A percentile compares a stretch with the other conserved stretches of the same genome.
These are phyloP conservation scores for Notothenia rossii DNA, from an alignment of 2,113 vertebrate species.

Conservation along the genomic window DNA sequence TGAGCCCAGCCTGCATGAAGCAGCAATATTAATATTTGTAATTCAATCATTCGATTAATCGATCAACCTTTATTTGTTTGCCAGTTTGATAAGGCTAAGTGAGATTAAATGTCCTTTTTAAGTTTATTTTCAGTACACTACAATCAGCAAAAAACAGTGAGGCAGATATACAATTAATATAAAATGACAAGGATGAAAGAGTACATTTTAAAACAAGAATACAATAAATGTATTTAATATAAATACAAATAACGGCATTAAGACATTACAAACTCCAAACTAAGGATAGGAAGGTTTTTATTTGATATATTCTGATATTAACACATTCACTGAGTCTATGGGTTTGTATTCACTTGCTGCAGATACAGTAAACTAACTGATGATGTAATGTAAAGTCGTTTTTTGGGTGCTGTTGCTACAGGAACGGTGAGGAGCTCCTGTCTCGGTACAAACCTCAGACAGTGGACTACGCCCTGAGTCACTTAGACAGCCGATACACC, in stretches of 20 bases:
- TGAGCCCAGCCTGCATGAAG: background rate
- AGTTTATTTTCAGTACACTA: background rate
- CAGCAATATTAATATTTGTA: background rate
- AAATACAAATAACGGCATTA: background rate
- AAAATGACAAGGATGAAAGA: background rate
- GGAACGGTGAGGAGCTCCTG: constrained; percentile 80
- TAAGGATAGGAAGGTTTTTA: too few relatives aligned
- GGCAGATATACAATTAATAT: background rate
- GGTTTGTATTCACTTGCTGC: background rate
- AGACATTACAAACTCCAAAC: background rate
- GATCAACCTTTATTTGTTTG: background rate
- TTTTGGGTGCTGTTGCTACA: constrained; percentile 56
- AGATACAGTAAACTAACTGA: background rate
- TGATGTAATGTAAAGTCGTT: background rate
- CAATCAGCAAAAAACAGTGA: background rate
- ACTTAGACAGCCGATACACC: constrained; percentile 27
- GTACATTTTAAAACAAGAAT: background rate
- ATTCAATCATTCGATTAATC: background rate
- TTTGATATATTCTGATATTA: background rate
- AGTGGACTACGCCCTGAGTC: constrained; percentile 85
- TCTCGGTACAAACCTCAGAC: constrained; percentile 83
- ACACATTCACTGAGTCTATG: background rate
- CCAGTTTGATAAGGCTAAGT: background rate
- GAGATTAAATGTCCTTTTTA: background rate
- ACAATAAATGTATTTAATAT: background rate